Evolutionary conservation across 1,140 invertebrate species (phyloP).

Genomic region (Formica exsecta): DNA sequence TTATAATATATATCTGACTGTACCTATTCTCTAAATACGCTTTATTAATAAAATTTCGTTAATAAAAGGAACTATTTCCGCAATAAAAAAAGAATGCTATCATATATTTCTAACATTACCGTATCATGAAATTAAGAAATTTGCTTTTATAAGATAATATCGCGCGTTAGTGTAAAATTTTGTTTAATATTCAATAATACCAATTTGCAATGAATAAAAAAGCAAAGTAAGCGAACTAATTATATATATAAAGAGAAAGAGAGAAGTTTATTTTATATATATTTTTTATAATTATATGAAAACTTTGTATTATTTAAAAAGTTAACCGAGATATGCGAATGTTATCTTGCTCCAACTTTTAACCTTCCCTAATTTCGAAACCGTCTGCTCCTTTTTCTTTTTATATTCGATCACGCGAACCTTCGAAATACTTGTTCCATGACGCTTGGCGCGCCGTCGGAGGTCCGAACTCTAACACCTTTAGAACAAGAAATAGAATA

Average conservation of each 20-base stretch:
- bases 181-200: neutral
- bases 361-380: slow-evolving; percentile 9
- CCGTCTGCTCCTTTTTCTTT: slow-evolving; percentile 28
- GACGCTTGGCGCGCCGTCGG: slow-evolving; percentile 49
- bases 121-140: neutral
- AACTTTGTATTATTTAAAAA: slow-evolving; percentile 1
- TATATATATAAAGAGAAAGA: too few relatives aligned
- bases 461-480: slow-evolving; percentile 59
- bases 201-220: neutral
- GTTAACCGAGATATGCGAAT: neutral
- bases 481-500: slow-evolving; percentile 61
- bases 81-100: neutral
- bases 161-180: neutral
- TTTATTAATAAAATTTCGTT: neutral
- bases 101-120: neutral
- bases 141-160: neutral
- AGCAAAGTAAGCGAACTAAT: too few relatives aligned
- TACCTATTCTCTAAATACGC: neutral
- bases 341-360: neutral
- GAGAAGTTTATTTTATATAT: neutral
- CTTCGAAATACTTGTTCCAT: slow-evolving; percentile 64
- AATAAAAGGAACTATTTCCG: neutral
- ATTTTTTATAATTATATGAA: neutral
- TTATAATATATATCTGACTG: neutral
- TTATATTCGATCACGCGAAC: slow-evolving; percentile 14